A percentile compares a stretch with the other conserved stretches of the same genome.
These are phyloP conservation scores for Torymus aiolomorphi DNA, from an alignment of 2,888 invertebrate genomes.

Conservation along the genomic window DNA sequence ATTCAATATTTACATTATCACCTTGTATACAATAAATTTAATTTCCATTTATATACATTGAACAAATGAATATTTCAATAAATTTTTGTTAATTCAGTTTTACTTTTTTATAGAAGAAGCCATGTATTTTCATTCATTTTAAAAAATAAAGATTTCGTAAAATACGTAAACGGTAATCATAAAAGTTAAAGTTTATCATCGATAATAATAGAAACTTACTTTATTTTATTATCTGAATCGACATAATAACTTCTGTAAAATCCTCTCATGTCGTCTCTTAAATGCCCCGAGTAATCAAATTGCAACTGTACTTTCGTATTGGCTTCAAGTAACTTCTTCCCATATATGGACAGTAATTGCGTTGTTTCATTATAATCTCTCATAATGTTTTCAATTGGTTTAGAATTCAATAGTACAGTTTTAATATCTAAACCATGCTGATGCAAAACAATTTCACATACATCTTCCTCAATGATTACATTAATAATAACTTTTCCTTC, in stretches of 20 bases:
- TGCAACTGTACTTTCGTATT: conserved; percentile 75
- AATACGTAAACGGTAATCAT: no score
- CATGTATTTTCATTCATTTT: no score
- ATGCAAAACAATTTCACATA: conserved; percentile 75
- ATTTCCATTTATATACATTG: no score
- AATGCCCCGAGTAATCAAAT: conserved; percentile 79
- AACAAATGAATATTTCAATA: no score
- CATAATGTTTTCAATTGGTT: no score
- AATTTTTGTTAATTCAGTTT: no score
- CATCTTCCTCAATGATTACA: conserved; percentile 68
- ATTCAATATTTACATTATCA: no score
- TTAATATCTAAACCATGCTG: conserved; percentile 75
- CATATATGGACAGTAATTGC: conserved; percentile 71
- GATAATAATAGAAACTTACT: conserved; percentile 74
- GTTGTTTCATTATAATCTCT: conserved; percentile 69
- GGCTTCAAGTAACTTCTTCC: conserved; percentile 26
- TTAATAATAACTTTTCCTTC: conserved; percentile 76
- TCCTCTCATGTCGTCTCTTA: conserved; percentile 80
- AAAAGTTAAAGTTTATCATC: no score
- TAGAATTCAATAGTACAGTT: conserved; percentile 10
- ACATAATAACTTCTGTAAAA: conserved; percentile 80
- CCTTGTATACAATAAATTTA: no score
- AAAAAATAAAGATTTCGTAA: no score
- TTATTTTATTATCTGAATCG: conserved; percentile 67
- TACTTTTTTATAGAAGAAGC: no score